Base-by-base conservation (phyloP, 1,140 invertebrate species). In the Diorhabda sublineata region DNA sequence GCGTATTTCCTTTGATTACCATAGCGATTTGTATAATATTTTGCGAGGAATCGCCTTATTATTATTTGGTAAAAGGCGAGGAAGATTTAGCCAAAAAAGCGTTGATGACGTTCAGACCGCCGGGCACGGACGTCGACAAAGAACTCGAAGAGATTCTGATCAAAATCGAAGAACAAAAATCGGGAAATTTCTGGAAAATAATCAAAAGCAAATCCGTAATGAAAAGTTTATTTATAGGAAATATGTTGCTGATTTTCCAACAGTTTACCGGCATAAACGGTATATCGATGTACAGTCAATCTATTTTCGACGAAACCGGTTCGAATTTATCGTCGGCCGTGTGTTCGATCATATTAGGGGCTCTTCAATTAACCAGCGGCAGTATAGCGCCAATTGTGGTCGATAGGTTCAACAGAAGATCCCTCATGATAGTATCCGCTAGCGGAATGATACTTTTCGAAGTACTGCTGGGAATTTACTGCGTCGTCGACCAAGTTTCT, bases 221-320 rank as follows among this genome's bases (percentile, higher is more conserved):
- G 8, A 90, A 87, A 70, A 89, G 88, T 0, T 79, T 95, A 63
- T 82, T 90, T 58, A 88, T 92, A 52, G 89, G 88, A 0, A 86
- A 89, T 66, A 85, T 86, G 1, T 81, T 95, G 57, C 88, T 92
- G 61, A 80, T 86, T 64, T 89, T 91, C 78, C 91, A 92, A 75
- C 91, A 93, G 79, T 81, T 93, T 6, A 90, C 88, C 2, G 93
- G 93, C 11, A 92, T 92, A 74, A 94, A 93, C 79, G 90, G 90
- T 3, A 89, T 96, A 1, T 85, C 94, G 26, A 93, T 94, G 79
- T 94, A 92, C 79, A 87, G 91, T 69, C 85, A 89, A 58, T 83
- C 81, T 1, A 94, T 92, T 75, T 94, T 92, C 74, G 71, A 81
- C 2, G 83, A 84, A 5, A 85, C 91, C 5, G 86, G 87, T 0